Evolutionary conservation across 2,113 vertebrate genomes (phyloP).

Genomic region (Eurystomus gularis): DNA sequence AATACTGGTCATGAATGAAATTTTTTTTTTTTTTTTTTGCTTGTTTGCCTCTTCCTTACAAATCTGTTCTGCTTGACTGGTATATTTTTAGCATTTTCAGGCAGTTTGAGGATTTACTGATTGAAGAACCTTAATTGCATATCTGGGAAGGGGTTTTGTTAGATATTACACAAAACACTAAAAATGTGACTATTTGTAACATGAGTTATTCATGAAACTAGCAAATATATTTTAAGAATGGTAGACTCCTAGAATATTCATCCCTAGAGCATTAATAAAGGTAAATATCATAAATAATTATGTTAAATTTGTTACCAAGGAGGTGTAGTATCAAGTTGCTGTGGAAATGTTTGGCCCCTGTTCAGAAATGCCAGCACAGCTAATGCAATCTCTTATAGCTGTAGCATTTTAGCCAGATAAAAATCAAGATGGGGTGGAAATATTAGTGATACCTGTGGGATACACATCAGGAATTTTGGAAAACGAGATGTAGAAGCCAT

Average conservation of each 20-base stretch:
- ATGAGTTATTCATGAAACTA: conserved; percentile 20
- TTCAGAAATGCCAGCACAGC: background rate
- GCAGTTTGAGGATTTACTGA: background rate
- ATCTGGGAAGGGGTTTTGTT: background rate
- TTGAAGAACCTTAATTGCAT: background rate
- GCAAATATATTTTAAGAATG: background rate
- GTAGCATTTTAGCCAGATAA: background rate
- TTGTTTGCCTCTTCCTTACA: rapidly evolving
- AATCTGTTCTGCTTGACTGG: background rate
- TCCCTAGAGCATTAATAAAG: conserved; percentile 14
- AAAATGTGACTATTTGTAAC: background rate
- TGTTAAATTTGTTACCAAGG: conserved; percentile 56
- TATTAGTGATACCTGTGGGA: background rate
- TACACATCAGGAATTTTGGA: background rate
- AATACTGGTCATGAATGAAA: background rate
- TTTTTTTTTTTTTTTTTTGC: background rate
- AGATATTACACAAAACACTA: background rate
- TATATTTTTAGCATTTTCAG: background rate
- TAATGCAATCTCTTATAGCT: background rate
- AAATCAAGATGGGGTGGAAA: background rate
- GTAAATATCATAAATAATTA: conserved; percentile 58
- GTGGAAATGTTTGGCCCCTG: conserved; percentile 46
- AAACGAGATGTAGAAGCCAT: background rate
- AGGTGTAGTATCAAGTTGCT: conserved; percentile 39
- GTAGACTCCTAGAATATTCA: conserved; percentile 28